Base-by-base conservation (phyloP, 2,113 vertebrate species). In the Cavia aperea region DNA sequence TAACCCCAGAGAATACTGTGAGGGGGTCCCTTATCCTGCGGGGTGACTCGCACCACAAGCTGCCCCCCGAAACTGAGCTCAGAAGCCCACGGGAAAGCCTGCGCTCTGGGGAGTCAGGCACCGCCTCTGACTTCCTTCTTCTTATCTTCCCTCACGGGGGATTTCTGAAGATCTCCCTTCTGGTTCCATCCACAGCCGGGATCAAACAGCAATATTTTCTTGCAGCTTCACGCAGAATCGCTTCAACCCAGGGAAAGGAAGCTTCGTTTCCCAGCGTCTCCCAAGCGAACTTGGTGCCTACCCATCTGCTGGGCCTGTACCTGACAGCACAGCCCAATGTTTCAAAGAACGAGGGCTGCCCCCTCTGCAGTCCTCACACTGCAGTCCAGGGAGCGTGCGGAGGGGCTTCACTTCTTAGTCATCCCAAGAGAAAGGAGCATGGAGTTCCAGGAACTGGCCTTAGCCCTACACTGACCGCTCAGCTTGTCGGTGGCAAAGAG, bases 301-400 rank as follows among this genome's bases (percentile, higher is more conserved):
- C 68, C n/a, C 8, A 26, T 56, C 56, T 13, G 5, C 14, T 21
- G 58, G 65, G 65, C 5, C 7, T 2, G 7, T 21, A n/a, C 33
- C 16, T 33, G 43, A 51, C 23, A n/a, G 65, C 23, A 11, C n/a
- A 51, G 54, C 36, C 60, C 21, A 51, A 10, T 36, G 15, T 31
- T 0, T n/a, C 62, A 60, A 83, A 66, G 82, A 21, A 36, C 0
- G 16, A 60, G 46, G 51, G 83, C 8, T 16, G 26, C 9, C 16
- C 54, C 5, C 1, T 18, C 31, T 24, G 36, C 26, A 23, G 3
- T 16, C 19, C 54, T 46, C 49, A 51, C 31, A 33, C 5, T 14
- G 11, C 0, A 5, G 9, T 1, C 51, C 46, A 23, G n/a, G 19
- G 36, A 83, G 21, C 56, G 29, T 0, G 1, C 7, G 14, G 36